These are phyloP conservation scores for Myiotriccus ornatus DNA, from an alignment of 2,797 vertebrate species.

Conservation along the genomic window DNA sequence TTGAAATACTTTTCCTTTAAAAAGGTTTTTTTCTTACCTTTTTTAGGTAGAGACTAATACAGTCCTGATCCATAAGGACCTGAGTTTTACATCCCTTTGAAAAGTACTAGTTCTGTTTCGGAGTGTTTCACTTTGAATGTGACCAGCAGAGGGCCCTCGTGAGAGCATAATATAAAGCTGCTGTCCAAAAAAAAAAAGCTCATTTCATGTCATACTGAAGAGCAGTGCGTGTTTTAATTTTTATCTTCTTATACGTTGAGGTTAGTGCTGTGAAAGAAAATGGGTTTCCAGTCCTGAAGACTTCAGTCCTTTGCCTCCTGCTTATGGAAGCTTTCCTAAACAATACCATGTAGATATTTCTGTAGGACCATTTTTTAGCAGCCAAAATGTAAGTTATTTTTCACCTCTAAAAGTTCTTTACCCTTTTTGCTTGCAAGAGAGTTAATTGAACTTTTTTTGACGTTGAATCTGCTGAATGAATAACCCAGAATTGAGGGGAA, in stretches of 20 bases:
- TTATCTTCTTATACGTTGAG: not conserved
- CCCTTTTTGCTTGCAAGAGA: not conserved
- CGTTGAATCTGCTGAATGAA: not conserved
- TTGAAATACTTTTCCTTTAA: not conserved
- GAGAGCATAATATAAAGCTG: not conserved
- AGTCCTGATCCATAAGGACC: not conserved
- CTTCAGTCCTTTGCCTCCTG: not conserved
- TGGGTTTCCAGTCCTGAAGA: not conserved
- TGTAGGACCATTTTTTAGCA: not conserved
- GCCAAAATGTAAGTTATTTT: not conserved
- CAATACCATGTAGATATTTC: not conserved
- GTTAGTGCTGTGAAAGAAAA: not conserved
- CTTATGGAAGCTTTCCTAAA: not conserved
- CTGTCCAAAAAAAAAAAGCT: not conserved
- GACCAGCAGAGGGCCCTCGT: slow-evolving; percentile 21
- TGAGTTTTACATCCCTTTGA: not conserved
- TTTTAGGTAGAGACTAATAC: not conserved
- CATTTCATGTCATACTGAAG: not conserved
- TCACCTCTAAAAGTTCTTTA: not conserved
- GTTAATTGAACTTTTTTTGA: not conserved
- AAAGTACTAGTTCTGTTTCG: not conserved
- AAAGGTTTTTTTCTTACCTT: not conserved
- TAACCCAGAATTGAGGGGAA: not conserved
- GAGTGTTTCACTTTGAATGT: not conserved
- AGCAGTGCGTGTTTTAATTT: not conserved